Conservation (phyloP, 2,888 invertebrate genomes). For the Lordiphosa fenestrarum region DNA sequence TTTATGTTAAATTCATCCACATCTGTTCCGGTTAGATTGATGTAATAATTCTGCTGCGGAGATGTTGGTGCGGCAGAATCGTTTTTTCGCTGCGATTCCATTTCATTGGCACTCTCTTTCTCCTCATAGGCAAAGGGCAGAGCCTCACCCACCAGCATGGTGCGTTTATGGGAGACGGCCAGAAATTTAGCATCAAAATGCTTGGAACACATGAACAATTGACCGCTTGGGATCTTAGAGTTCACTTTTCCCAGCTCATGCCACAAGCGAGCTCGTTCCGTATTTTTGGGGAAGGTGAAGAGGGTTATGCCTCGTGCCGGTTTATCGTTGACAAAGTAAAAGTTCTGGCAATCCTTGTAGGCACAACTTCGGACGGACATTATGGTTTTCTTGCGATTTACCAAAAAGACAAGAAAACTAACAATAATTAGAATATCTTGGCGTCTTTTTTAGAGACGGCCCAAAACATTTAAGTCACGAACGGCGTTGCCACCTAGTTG, state of each 20-base stretch:
- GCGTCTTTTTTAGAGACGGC: conserved; percentile 9
- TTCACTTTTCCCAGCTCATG: conserved; percentile 55
- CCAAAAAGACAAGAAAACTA: background rate
- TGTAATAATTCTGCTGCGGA: conserved; percentile 36
- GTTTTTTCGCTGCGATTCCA: background rate
- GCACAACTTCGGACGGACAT: conserved; percentile 55
- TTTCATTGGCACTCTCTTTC: background rate
- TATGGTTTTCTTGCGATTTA: conserved; percentile 1
- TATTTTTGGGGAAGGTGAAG: conserved; percentile 74
- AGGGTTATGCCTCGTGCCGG: conserved; percentile 46
- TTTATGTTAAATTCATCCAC: conserved; percentile 30
- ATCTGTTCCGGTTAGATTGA: conserved; percentile 30
- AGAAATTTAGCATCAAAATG: conserved; percentile 74
- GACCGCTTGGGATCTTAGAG: conserved; percentile 33
- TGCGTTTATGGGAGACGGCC: conserved; percentile 57
- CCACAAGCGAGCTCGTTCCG: conserved; percentile 64
- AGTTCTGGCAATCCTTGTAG: conserved; percentile 63
- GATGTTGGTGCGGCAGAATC: conserved; percentile 14
- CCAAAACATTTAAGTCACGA: background rate
- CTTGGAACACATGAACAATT: conserved; percentile 69
- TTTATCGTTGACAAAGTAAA: conserved; percentile 24
- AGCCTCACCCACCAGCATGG: conserved; percentile 67
- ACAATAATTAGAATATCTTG: conserved; percentile 3
- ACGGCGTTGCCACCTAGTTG: too few relatives aligned
- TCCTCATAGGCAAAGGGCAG: conserved; percentile 55